These are phyloP conservation scores for Labrus mixtus DNA, from an alignment of 2,113 vertebrate genomes.

Conservation along the genomic window DNA sequence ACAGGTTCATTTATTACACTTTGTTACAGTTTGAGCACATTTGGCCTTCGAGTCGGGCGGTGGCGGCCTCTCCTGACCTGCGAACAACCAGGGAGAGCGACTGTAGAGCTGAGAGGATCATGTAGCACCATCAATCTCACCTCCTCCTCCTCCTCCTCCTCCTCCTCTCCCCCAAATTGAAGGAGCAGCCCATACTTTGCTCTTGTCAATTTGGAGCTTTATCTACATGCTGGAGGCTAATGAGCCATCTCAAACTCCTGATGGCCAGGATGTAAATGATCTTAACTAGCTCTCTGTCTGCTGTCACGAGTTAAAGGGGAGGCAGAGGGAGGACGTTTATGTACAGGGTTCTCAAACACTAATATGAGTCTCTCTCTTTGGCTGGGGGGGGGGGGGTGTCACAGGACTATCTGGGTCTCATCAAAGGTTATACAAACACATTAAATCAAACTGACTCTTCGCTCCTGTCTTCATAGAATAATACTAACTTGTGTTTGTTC, in stretches of 20 bases:
- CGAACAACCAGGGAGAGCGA: slow-evolving; percentile 1
- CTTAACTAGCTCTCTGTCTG: slow-evolving; percentile 59
- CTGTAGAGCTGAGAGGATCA: slow-evolving; percentile 62
- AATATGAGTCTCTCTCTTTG: neutral
- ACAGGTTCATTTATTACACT: slow-evolving; percentile 94
- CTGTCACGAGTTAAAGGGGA: slow-evolving; percentile 6
- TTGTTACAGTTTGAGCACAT: slow-evolving; percentile 88
- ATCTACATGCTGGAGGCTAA: slow-evolving; percentile 68
- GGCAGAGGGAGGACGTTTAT: neutral
- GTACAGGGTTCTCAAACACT: neutral
- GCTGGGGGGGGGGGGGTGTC: neutral
- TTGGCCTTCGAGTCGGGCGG: slow-evolving; percentile 73
- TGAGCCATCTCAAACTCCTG: slow-evolving; percentile 61
- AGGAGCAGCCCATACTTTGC: slow-evolving; percentile 69
- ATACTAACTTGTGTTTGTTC: too few relatives aligned
- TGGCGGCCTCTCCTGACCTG: slow-evolving; percentile 73
- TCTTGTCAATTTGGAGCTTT: slow-evolving; percentile 84
- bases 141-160: slow-evolving; percentile 37
- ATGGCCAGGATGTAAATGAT: slow-evolving; percentile 66
- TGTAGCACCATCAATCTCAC: slow-evolving; percentile 80
- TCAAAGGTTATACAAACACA: neutral
- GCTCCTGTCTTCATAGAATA: too few relatives aligned
- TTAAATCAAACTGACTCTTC: too few relatives aligned
- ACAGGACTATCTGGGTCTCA: neutral
- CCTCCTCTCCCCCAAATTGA: slow-evolving; percentile 48